A percentile compares a stretch with the other conserved stretches of the same genome.
phyloP scores from a whole-genome alignment of 2,888 invertebrate genomes.

The Sthenelais limicola region DNA sequence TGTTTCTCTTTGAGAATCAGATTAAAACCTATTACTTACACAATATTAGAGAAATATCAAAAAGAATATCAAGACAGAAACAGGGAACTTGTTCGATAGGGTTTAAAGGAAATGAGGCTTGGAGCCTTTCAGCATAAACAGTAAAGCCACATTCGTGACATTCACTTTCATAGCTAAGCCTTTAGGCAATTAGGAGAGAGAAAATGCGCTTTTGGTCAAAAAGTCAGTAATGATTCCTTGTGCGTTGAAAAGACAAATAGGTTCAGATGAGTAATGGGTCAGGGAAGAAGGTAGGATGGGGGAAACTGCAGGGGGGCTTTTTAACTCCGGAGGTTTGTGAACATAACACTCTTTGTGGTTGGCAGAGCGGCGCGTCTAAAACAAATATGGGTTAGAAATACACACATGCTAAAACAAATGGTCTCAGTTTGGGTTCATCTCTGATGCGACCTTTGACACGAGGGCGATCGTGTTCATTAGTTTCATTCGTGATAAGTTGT shows the following conservation, averaged over 20 bases:
- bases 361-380: slow-evolving; percentile 22
- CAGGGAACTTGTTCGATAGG: too few species aligned
- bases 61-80: too few species aligned
- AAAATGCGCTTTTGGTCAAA: slow-evolving; percentile 30
- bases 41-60: too few species aligned
- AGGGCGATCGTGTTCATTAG: too few species aligned
- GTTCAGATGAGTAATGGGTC: slow-evolving; percentile 4
- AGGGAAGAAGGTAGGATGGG: not conserved
- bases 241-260: slow-evolving; percentile 31
- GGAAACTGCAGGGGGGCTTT: not conserved
- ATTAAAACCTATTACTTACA: too few species aligned
- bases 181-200: not conserved
- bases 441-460: too few species aligned
- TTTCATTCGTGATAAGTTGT: too few species aligned
- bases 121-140: too few species aligned
- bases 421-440: too few species aligned
- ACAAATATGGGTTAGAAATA: slow-evolving; percentile 39
- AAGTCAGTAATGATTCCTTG: slow-evolving; percentile 20
- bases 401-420: slow-evolving; percentile 34
- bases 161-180: slow-evolving; percentile 17
- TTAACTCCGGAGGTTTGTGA: not conserved
- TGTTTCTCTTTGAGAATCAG: too few species aligned
- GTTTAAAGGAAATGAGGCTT: too few species aligned
- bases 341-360: slow-evolving; percentile 21
- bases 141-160: too few species aligned